Evolutionary conservation across 1,140 invertebrate species (phyloP).

Genomic region (Heterodera carotae): DNA sequence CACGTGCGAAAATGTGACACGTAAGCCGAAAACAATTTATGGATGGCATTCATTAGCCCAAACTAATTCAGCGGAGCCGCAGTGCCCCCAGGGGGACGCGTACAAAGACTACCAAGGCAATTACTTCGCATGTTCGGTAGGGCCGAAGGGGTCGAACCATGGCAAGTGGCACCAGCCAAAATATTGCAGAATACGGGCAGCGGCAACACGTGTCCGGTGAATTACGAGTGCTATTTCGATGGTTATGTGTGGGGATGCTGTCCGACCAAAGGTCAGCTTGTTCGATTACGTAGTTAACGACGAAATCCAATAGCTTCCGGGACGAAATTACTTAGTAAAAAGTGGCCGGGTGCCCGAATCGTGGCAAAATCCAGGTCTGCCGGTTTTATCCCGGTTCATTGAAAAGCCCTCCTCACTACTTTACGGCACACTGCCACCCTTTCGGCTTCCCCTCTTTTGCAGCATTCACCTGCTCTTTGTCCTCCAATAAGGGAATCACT

Average conservation of each 20-base stretch:
- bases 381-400: too few species aligned
- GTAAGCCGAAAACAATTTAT: slow-evolving; percentile 48
- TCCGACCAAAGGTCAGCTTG: slow-evolving; percentile 57
- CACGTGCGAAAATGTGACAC: slow-evolving; percentile 64
- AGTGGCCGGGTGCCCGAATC: too few species aligned
- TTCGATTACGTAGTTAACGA: too few species aligned
- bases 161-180: neutral
- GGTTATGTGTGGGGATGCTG: slow-evolving; percentile 65
- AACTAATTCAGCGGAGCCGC: slow-evolving; percentile 60
- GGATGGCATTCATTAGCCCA: too few species aligned
- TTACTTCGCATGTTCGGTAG: slow-evolving; percentile 60
- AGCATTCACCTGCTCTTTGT: slow-evolving; percentile 64
- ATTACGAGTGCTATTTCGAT: slow-evolving; percentile 64
- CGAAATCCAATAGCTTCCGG: too few species aligned
- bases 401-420: too few species aligned
- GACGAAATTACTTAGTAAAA: too few species aligned
- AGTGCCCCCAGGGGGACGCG: slow-evolving; percentile 63
- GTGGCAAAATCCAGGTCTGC: too few species aligned
- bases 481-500: slow-evolving; percentile 62
- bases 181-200: slow-evolving; percentile 52
- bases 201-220: slow-evolving; percentile 61
- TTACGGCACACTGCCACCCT: neutral
- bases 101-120: slow-evolving; percentile 65
- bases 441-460: slow-evolving; percentile 36
- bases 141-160: neutral